These are phyloP conservation scores for Myodes glareolus DNA, from an alignment of 2,113 vertebrate species.

Conservation along the genomic window DNA sequence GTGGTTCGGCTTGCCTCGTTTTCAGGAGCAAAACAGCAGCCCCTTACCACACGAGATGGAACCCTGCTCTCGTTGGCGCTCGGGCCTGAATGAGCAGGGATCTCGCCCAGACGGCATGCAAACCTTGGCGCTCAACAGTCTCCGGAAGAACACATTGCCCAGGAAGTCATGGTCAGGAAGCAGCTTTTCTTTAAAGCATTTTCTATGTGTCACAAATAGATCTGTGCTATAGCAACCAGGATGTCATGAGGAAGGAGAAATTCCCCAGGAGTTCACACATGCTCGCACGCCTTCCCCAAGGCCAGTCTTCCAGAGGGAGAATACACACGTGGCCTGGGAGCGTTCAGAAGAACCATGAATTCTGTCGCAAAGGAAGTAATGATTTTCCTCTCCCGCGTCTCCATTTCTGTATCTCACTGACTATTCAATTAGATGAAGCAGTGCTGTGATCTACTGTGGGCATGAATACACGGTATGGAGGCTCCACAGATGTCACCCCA, in stretches of 20 bases:
- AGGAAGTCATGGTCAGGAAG: conserved; percentile 87
- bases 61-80: neutral
- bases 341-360: neutral
- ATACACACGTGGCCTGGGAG: accelerated
- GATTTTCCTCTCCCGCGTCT: neutral
- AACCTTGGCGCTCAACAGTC: conserved; percentile 26
- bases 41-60: neutral
- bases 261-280: conserved; percentile 71
- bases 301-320: neutral
- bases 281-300: conserved; percentile 1
- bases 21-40: neutral
- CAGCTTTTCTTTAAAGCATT: conserved; percentile 85
- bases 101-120: neutral
- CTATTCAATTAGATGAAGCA: neutral
- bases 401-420: neutral
- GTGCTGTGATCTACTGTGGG: neutral
- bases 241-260: conserved; percentile 83
- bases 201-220: conserved; percentile 87
- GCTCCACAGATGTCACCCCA: neutral
- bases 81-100: neutral
- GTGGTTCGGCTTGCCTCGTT: accelerated
- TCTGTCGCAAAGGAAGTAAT: neutral
- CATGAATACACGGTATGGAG: neutral
- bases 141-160: conserved; percentile 82
- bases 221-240: conserved; percentile 86